Base-by-base conservation (phyloP, 2,888 invertebrate genomes). In the Allacma fusca region DNA sequence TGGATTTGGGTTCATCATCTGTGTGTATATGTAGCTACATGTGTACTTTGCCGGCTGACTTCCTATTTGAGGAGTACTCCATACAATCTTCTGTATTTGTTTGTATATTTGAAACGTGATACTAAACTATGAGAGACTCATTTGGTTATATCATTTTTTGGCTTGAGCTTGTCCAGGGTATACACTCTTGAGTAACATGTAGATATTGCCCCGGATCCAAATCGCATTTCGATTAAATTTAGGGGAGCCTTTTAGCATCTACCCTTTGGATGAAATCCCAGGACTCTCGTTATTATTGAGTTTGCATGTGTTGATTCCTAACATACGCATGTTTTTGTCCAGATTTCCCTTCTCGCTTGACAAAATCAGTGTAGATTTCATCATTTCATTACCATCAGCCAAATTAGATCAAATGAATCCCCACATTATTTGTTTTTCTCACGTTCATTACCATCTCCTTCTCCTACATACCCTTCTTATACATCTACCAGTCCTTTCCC, bases 151-250 rank as follows among this genome's bases (percentile, higher is more conserved):
- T 34, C 9, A 34, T 34, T 34, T 34, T 34, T 34, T 34, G 34
- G 5, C n/a, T n/a, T n/a, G n/a, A n/a, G n/a, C n/a, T n/a, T 65
- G 65, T 65, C 13, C 24, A 28, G 23, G n/a, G n/a, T 65, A 26
- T 28, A 9, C 13, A 16, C 16, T 13, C 50, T 50, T 16, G 19
- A 19, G 50, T 19, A 40, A 40, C 50, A 50, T 50, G 19, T 16
- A n/a, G 4, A 16, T 16, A 50, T 16, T 50, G 2, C n/a, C 28
- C 16, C 16, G 13, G 28, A 44, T 64, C 75, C 50, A 67, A 68
- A 80, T 80, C 75, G 80, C 75, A 67, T 80, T 80, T 80, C 79
- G 80, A 80, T 80, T 80, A 80, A 80, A 80, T 77, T 75, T 40
- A 34, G 59, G 62, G 59, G 72, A 59, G 23, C 72, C 59, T 28